Evolutionary conservation across 1,140 invertebrate species (phyloP).

Genomic region (Holcopasites calliopsidis): DNA sequence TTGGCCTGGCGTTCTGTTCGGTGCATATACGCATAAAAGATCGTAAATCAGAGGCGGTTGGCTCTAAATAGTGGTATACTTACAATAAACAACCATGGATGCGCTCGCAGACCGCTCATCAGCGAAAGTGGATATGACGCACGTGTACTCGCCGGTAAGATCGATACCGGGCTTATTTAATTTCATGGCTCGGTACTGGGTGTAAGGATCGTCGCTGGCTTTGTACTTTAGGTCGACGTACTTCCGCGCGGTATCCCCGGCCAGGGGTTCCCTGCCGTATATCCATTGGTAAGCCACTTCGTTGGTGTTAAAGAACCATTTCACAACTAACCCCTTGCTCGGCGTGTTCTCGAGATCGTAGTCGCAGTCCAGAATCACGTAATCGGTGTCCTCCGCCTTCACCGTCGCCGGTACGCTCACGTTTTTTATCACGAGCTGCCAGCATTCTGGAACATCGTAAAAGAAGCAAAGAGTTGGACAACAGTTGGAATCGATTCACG

Average conservation of each 20-base stretch:
- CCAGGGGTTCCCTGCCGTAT: conserved; percentile 81
- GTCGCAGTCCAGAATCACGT: conserved; percentile 88
- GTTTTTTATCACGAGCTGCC: conserved; percentile 83
- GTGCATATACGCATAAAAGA: conserved; percentile 1
- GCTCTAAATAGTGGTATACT: conserved; percentile 73
- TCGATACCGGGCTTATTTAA: conserved; percentile 86
- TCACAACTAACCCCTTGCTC: conserved; percentile 84
- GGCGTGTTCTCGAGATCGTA: conserved; percentile 81
- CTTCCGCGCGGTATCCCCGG: conserved; percentile 82
- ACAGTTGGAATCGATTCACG: too few relatives aligned
- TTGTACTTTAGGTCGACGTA: conserved; percentile 85
- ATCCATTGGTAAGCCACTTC: conserved; percentile 91
- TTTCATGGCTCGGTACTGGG: conserved; percentile 87
- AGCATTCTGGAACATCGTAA: conserved; percentile 75
- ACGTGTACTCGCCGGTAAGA: conserved; percentile 88
- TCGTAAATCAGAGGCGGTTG: background rate
- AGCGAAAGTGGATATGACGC: conserved; percentile 87
- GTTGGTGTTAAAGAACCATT: conserved; percentile 88
- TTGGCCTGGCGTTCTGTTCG: background rate
- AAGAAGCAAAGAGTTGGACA: too few relatives aligned
- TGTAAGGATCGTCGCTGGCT: conserved; percentile 84
- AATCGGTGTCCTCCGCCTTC: conserved; percentile 82
- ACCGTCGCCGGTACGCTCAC: conserved; percentile 85
- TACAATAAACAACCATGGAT: conserved; percentile 89
- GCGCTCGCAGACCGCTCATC: conserved; percentile 84